Conservation (phyloP, 2,113 vertebrate species). For the Poeciliopsis retropinna region DNA sequence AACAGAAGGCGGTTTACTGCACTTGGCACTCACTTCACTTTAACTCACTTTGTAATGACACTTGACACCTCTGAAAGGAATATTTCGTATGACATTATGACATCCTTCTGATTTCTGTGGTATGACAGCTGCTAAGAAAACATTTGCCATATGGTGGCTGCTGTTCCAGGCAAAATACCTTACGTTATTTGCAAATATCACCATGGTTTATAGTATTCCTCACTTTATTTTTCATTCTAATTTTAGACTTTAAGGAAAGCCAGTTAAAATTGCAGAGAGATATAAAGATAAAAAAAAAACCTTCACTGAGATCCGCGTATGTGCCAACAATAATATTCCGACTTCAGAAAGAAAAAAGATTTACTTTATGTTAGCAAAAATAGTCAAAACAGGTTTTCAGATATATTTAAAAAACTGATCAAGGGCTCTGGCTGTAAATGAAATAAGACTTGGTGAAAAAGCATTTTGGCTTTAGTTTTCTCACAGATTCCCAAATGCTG, state of each 20-base stretch:
- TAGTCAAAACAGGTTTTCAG: slow-evolving; percentile 21
- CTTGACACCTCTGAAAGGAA: slow-evolving; percentile 52
- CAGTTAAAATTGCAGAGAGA: neutral
- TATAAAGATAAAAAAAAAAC: slow-evolving; percentile 2
- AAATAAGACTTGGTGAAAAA: slow-evolving; percentile 34
- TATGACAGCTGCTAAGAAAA: slow-evolving; percentile 55
- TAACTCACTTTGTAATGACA: slow-evolving; percentile 59
- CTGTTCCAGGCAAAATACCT: slow-evolving; percentile 53
- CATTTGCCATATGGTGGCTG: slow-evolving; percentile 25
- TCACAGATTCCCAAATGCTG: slow-evolving; percentile 34
- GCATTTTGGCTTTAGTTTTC: slow-evolving; percentile 36
- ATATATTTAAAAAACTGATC: slow-evolving; percentile 18
- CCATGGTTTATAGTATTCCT: slow-evolving; percentile 44
- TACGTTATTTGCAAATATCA: slow-evolving; percentile 40
- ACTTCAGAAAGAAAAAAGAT: slow-evolving; percentile 35
- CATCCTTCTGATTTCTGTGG: slow-evolving; percentile 43
- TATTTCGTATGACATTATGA: slow-evolving; percentile 12
- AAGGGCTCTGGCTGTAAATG: slow-evolving; percentile 9
- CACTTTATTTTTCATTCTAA: slow-evolving; percentile 34
- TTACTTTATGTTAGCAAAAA: slow-evolving; percentile 13
- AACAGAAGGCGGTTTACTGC: slow-evolving; percentile 50
- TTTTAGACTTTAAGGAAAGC: slow-evolving; percentile 42
- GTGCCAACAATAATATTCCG: slow-evolving; percentile 43
- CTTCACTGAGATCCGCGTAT: neutral
- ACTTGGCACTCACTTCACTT: slow-evolving; percentile 47